Evolutionary conservation across 2,888 invertebrate genomes (phyloP), one percentile per base, ranked within the genome.

Genomic region (Sarcophaga caerulescens): DNA sequence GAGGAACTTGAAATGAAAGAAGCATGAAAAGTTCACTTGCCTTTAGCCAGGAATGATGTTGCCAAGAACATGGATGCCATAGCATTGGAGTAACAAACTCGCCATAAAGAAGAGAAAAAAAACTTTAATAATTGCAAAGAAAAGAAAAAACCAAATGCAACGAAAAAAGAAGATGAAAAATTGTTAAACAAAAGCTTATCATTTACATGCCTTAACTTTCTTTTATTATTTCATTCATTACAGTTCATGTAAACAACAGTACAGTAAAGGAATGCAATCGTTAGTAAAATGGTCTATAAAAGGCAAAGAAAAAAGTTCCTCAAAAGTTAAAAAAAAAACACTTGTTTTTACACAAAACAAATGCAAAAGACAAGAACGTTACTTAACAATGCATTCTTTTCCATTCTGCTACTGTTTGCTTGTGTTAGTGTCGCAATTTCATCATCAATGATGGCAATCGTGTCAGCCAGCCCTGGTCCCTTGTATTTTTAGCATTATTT

Each of bases 191-290:
- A 78, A 82, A 66, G 79, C 75, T 66, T 75, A 85, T 83, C 81
- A 81, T 83, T 85, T 83, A 80, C 85, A 83, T 83, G 73, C 69
- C 77, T 70, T 69, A 70, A 85, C 82, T 82, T 79, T 82, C 82
- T 76, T 83, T 80, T 63, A 25, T 69, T 75, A 69, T 59, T 75
- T n/a, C n/a, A 52, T 75, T n/a, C n/a, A 52, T 63, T 81, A 63
- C 17, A 17, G 52, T 79, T 70, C 47, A 68, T 73, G 25, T 78
- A 74, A 78, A 74, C 60, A 60, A n/a, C 19, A 75, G 47, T 63
- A 68, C 2, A 6, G 62, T 59, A 21, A 76, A 76, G 5, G 44
- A 45, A 57, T 76, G 14, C 19, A 45, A 45, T 76, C 19, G n/a
- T n/a, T n/a, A n/a, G n/a, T n/a, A n/a, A n/a, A n/a, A n/a, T n/a